Conservation (phyloP, 2,888 invertebrate species). For the Lucinisca nassula region DNA sequence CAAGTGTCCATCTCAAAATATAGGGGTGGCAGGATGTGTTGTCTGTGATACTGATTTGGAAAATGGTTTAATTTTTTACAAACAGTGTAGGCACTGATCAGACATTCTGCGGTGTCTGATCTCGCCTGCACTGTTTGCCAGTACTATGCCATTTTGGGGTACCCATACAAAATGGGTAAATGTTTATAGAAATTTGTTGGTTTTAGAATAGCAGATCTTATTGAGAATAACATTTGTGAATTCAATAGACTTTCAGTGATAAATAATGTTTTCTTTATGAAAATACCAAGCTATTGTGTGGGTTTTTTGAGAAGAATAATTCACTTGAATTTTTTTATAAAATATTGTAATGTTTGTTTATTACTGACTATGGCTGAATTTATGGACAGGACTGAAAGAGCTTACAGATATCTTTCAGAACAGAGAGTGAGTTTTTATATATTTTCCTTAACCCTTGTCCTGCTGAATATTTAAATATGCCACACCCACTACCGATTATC, state of each 20-base stretch:
- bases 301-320: neutral
- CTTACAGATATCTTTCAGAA: slow-evolving; percentile 47
- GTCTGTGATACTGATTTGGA: too few relatives aligned
- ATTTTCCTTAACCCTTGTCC: too few relatives aligned
- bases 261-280: neutral
- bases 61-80: too few relatives aligned
- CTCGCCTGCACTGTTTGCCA: too few relatives aligned
- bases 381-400: slow-evolving; percentile 29
- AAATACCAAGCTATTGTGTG: neutral
- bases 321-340: slow-evolving; percentile 5
- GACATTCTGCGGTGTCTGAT: too few relatives aligned
- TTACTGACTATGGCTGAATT: neutral
- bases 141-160: too few relatives aligned
- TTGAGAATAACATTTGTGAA: neutral
- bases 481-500: too few relatives aligned
- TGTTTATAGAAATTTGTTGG: neutral
- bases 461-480: too few relatives aligned
- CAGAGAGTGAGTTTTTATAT: slow-evolving; percentile 33
- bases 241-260: neutral
- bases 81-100: too few relatives aligned
- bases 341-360: neutral
- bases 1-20: too few relatives aligned
- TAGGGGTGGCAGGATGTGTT: too few relatives aligned
- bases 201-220: neutral
- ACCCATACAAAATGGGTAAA: too few relatives aligned